These are phyloP conservation scores for Garrulus glandarius DNA, from an alignment of 2,797 vertebrate species.

Conservation along the genomic window DNA sequence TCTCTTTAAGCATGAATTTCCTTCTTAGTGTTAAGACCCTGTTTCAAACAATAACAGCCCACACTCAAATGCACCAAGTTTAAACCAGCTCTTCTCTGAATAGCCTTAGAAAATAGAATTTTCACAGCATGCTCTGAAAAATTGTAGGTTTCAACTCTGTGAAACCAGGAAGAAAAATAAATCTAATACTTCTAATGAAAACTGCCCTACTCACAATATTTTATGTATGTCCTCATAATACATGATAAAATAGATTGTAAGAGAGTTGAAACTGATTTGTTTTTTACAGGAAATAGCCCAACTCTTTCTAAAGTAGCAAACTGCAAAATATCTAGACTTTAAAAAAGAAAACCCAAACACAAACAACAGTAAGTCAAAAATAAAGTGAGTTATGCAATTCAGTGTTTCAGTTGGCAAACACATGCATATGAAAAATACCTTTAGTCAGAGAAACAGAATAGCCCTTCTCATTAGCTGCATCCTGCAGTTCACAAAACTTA, in stretches of 20 bases:
- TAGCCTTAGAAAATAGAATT: neutral
- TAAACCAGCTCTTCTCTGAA: neutral
- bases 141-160: neutral
- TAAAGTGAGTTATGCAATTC: neutral
- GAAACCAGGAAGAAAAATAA: neutral
- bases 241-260: neutral
- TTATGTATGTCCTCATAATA: neutral
- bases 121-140: conserved; percentile 20
- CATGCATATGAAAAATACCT: neutral
- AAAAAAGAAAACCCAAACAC: rapidly evolving
- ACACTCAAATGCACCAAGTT: neutral
- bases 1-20: neutral
- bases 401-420: neutral
- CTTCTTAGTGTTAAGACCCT: neutral
- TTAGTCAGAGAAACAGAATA: neutral
- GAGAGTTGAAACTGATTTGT: neutral
- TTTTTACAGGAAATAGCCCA: neutral
- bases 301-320: neutral
- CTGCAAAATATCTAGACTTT: neutral
- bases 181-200: neutral
- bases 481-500: neutral
- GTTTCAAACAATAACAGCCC: neutral
- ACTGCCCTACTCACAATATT: neutral
- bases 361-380: neutral
- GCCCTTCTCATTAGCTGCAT: neutral